These are phyloP conservation scores for Limnephilus marmoratus DNA, from an alignment of 2,888 invertebrate species.

Conservation along the genomic window DNA sequence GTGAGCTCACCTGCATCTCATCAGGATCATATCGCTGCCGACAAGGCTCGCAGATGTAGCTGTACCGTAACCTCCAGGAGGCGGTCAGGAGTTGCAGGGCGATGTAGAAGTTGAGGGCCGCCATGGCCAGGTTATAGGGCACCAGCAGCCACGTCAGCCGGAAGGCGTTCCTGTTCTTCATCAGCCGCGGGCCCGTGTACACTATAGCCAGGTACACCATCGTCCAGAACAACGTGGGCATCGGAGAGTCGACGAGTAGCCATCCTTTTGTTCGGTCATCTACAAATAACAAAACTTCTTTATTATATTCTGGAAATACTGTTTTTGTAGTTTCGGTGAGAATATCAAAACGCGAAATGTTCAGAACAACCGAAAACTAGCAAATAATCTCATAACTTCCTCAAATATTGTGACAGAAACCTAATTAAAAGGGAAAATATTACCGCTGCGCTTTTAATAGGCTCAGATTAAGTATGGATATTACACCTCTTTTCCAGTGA, in stretches of 20 bases:
- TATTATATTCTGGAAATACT: background rate
- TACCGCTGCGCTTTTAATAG: too few relatives aligned
- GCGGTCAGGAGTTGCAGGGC: constrained; percentile 86
- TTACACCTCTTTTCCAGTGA: too few relatives aligned
- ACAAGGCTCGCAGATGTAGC: constrained; percentile 92
- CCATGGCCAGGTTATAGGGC: constrained; percentile 91
- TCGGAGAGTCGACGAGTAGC: constrained; percentile 89
- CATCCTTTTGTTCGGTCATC: constrained; percentile 90
- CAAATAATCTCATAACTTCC: too few relatives aligned
- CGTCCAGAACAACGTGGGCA: constrained; percentile 84
- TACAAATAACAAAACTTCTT: constrained; percentile 71
- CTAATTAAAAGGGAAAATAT: too few relatives aligned
- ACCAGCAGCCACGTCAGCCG: constrained; percentile 86
- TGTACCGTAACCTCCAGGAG: constrained; percentile 86
- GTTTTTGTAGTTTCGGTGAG: too few relatives aligned
- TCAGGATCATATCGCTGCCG: constrained; percentile 85
- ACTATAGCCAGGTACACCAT: constrained; percentile 86
- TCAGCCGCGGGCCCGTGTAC: constrained; percentile 87
- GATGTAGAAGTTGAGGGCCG: constrained; percentile 89
- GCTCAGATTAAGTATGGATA: too few relatives aligned
- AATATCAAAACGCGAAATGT: too few relatives aligned
- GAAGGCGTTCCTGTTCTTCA: constrained; percentile 87
- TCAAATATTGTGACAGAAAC: too few relatives aligned
- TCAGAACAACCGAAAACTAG: too few relatives aligned
- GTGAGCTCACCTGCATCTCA: constrained; percentile 84